Evolutionary conservation across 2,113 vertebrate genomes (phyloP).

Genomic region (Colius striatus): DNA sequence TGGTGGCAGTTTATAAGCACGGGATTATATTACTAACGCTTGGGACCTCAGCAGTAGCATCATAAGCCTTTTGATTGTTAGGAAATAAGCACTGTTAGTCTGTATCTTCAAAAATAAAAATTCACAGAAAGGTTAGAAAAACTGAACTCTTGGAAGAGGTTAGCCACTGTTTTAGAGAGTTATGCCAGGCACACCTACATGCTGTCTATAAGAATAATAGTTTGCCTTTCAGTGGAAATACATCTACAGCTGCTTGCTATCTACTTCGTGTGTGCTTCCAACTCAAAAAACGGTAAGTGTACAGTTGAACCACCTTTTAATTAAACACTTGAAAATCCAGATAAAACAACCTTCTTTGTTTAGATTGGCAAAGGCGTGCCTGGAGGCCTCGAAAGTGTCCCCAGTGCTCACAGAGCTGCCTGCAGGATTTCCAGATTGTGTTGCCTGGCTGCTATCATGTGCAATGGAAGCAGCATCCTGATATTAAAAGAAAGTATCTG

Average conservation of each 20-base stretch:
- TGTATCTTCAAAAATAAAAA: not conserved
- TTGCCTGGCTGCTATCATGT: not conserved
- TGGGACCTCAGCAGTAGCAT: not conserved
- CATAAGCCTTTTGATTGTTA: not conserved
- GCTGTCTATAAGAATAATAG: not conserved
- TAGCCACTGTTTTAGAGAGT: slow-evolving; percentile 12
- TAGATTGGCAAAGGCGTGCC: not conserved
- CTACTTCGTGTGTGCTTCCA: not conserved
- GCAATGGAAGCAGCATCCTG: not conserved
- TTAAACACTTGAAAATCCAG: slow-evolving; percentile 21
- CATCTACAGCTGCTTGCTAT: not conserved
- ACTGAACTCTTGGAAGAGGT: not conserved
- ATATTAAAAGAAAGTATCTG: not conserved
- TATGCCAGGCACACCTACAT: not conserved
- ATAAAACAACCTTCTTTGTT: not conserved
- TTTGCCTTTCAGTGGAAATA: slow-evolving; percentile 2
- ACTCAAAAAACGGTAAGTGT: not conserved
- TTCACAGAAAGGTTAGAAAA: not conserved
- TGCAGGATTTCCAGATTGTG: not conserved
- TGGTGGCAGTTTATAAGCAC: not conserved
- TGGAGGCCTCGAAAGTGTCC: not conserved
- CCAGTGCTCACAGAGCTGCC: not conserved
- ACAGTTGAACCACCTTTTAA: slow-evolving; percentile 10
- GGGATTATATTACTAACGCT: not conserved
- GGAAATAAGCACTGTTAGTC: not conserved